These are phyloP conservation scores for Cecropterus lyciades DNA, from an alignment of 1,140 invertebrate genomes.

Conservation along the genomic window DNA sequence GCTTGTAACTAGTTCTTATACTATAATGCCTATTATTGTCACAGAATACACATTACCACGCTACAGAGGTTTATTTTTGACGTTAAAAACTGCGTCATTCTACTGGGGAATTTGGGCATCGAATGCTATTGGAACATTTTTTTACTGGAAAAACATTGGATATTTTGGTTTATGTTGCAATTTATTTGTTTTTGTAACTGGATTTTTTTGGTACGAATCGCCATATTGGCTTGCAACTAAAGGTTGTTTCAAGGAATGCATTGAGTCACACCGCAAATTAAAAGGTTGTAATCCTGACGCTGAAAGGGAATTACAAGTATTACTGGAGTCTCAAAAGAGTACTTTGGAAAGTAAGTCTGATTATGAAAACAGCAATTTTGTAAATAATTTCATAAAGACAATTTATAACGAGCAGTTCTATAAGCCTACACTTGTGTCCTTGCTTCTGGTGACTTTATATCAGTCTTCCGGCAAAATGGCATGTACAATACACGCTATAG, in stretches of 20 bases:
- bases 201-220: neutral
- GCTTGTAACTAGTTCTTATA: neutral
- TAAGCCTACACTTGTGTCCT: constrained; percentile 19
- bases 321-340: constrained; percentile 36
- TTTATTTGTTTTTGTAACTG: neutral
- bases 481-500: constrained; percentile 46
- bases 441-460: constrained; percentile 15
- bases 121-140: constrained; percentile 54
- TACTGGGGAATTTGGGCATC: constrained; percentile 52
- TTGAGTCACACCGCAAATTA: neutral
- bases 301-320: neutral
- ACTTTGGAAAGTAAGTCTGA: neutral
- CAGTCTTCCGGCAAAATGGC: constrained; percentile 47
- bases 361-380: neutral
- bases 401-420: constrained; percentile 19
- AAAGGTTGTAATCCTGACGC: neutral
- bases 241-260: neutral
- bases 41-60: constrained; percentile 50
- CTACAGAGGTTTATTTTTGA: constrained; percentile 52
- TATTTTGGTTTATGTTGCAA: neutral
- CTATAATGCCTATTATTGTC: constrained; percentile 11
- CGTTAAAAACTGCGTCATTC: constrained; percentile 48
- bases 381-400: constrained; percentile 44
- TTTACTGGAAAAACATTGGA: constrained; percentile 46
- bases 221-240: neutral